Evolutionary conservation across 2,888 invertebrate genomes (phyloP), one percentile per base, ranked within the genome.

Genomic region (Eumerus sabulonum): DNA sequence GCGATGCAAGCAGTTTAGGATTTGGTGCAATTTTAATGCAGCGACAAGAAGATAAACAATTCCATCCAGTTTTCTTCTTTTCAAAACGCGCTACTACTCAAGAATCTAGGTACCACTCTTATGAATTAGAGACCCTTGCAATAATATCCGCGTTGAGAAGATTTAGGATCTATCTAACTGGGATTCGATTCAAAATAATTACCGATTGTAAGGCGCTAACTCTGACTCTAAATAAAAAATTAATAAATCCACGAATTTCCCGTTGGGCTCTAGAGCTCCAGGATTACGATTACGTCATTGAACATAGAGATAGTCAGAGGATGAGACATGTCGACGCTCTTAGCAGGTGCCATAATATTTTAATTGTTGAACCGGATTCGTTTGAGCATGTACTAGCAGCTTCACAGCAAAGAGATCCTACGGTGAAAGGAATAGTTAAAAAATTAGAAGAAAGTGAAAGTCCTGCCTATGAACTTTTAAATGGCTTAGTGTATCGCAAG

Each of bases 321-420:
- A 86, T 85, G 86, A 59, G 38, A 18, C 85, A 86, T 79, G 85
- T 84, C 1, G 85, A 86, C 66, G 84, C 85, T 9, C 64, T 85
- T 9, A 87, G 87, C 72, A 50, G 84, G 16, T 56, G 47, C 27
- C 44, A 51, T 5, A 60, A 63, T 35, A 42, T 63, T 51, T 27
- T 67, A 35, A 36, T 56, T 1, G 16, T 62, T 9, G 72, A 64
- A 27, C 16, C 70, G 14, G 57, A 72, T 14, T 51, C 64, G 5
- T 72, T 82, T 64, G 68, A 82, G n/a, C 42, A 67, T 48, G 53
- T 16, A 1, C 27, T 76, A 2, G 74, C 71, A 0, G 57, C 62
- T 2, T 48, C 66, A 9, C 76, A 79, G 27, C 56, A 67, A n/a
- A 40, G 9, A 48, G 84, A 84, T 57, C 13, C 27, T 18, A 44